Evolutionary conservation across 1,140 invertebrate species (phyloP).

Genomic region (honey bee (Apis mellifera)): Amel_HAv3.1 CM009940.2:6626501-6627000

Average conservation of each 20-base stretch:
- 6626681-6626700: slow-evolving; percentile 1
- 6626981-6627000: too few relatives aligned
- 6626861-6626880: too few relatives aligned
- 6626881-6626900: too few relatives aligned
- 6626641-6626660: neutral
- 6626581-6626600: slow-evolving; percentile 9
- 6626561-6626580: neutral
- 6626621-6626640: neutral
- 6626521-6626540: slow-evolving; percentile 59
- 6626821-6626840: too few relatives aligned
- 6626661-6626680: slow-evolving; percentile 23
- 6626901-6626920: too few relatives aligned
- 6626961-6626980: too few relatives aligned
- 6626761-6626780: slow-evolving; percentile 6
- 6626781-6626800: too few relatives aligned
- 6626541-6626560: slow-evolving; percentile 50
- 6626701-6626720: neutral
- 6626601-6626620: slow-evolving; percentile 20
- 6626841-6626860: too few relatives aligned
- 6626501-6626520: slow-evolving; percentile 37
- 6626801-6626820: too few relatives aligned
- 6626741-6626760: neutral
- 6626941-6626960: too few relatives aligned
- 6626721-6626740: neutral
- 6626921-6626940: too few relatives aligned